These are phyloP conservation scores for Pangasius krempfi DNA, from an alignment of 2,797 vertebrate genomes.

Conservation along the genomic window DNA sequence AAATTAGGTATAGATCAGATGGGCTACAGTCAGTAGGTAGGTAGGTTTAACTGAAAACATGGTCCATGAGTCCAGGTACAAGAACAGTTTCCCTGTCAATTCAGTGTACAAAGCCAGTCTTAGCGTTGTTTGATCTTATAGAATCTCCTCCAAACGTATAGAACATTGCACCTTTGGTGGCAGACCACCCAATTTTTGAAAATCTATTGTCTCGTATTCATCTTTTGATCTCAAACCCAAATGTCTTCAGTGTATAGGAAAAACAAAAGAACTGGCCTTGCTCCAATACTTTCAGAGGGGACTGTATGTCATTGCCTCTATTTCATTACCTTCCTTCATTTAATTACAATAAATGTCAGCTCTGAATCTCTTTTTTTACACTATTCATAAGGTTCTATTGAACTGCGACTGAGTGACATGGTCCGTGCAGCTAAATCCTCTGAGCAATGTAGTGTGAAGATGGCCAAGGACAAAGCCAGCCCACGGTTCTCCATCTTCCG, in stretches of 20 bases:
- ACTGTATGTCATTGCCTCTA: neutral
- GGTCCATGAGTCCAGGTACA: neutral
- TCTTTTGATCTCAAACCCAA: neutral
- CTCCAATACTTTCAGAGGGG: neutral
- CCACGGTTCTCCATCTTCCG: conserved; percentile 89
- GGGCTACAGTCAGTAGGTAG: neutral
- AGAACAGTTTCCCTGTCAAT: no score
- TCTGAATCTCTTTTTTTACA: neutral
- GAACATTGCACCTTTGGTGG: neutral
- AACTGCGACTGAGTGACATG: conserved; percentile 87
- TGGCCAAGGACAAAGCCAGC: conserved; percentile 81
- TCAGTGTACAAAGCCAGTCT: neutral
- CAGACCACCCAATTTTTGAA: no score
- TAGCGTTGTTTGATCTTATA: no score
- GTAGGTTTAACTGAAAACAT: neutral
- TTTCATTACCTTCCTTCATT: neutral
- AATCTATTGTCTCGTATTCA: no score
- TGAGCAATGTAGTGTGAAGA: conserved; percentile 78
- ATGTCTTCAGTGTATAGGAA: neutral
- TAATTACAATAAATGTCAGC: neutral
- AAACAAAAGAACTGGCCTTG: neutral
- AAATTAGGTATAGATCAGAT: neutral
- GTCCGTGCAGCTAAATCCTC: conserved; percentile 81
- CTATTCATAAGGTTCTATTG: conserved; percentile 80
- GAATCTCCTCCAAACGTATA: neutral